Conservation (phyloP, 2,113 vertebrate genomes). For the Nanorana parkeri region DNA sequence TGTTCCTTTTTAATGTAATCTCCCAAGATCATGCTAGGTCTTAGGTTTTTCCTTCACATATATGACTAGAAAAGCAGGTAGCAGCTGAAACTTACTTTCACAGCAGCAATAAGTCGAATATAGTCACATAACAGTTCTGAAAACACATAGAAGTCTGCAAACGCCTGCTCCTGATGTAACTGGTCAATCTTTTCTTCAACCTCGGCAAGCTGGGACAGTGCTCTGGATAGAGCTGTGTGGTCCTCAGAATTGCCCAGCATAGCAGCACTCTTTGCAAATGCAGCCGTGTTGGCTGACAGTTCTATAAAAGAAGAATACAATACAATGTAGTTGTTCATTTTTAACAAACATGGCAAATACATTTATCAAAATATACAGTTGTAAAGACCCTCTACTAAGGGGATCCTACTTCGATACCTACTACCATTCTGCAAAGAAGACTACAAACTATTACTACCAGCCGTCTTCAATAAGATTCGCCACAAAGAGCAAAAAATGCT, state of each 20-base stretch:
- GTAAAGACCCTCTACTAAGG: too few species aligned
- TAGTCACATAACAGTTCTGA: conserved; percentile 96
- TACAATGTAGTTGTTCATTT: too few species aligned
- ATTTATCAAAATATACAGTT: too few species aligned
- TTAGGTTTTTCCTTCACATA: too few species aligned
- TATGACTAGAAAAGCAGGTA: not conserved
- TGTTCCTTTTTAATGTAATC: too few species aligned
- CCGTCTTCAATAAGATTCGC: too few species aligned
- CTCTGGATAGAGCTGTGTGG: conserved; percentile 94
- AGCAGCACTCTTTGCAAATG: conserved; percentile 95
- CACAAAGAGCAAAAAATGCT: too few species aligned
- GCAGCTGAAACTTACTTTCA: conserved; percentile 81
- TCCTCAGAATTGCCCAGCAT: conserved; percentile 99
- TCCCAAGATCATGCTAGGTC: too few species aligned
- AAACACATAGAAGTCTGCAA: conserved; percentile 93
- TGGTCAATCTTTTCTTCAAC: conserved; percentile 98
- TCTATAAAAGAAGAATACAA: conserved; percentile 74
- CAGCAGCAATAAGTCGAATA: conserved; percentile 90
- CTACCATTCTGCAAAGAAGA: too few species aligned
- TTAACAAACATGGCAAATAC: too few species aligned
- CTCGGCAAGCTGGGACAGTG: conserved; percentile 96
- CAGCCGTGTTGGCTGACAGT: conserved; percentile 92
- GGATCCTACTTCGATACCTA: too few species aligned
- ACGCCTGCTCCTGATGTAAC: conserved; percentile 94
- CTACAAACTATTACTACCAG: too few species aligned